Conservation (phyloP, 2,113 vertebrate species). For the Pelusios castaneus region DNA sequence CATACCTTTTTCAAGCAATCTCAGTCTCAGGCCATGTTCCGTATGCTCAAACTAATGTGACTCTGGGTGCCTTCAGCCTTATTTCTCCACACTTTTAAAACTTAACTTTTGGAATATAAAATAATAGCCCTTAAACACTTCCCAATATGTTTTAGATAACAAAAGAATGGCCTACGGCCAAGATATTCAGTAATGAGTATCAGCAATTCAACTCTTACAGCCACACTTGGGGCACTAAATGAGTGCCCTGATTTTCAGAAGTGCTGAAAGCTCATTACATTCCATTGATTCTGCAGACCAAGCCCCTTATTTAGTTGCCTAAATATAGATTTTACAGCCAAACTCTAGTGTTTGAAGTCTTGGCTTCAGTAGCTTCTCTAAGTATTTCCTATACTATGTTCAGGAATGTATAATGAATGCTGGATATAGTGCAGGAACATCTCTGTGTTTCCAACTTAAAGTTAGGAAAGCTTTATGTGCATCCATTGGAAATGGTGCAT, state of each 20-base stretch:
- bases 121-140: background rate
- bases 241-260: background rate
- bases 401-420: rapidly evolving
- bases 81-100: background rate
- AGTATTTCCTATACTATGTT: background rate
- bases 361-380: background rate
- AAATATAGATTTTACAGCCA: background rate
- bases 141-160: background rate
- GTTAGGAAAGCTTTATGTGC: background rate
- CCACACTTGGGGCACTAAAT: background rate
- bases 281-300: background rate
- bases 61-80: background rate
- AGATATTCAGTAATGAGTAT: background rate
- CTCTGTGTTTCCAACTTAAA: rapidly evolving
- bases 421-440: background rate
- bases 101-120: background rate
- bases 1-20: rapidly evolving
- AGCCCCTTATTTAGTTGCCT: rapidly evolving
- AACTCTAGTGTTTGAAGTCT: background rate
- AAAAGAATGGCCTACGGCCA: background rate
- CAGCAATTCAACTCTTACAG: background rate
- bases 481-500: background rate
- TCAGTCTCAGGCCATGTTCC: background rate
- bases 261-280: background rate
- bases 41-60: background rate